Evolutionary conservation across 35 echinoderm and acorn worm species (phyloP), one percentile per base, ranked within the genome.

Genomic region (Lytechinus variegatus): DNA sequence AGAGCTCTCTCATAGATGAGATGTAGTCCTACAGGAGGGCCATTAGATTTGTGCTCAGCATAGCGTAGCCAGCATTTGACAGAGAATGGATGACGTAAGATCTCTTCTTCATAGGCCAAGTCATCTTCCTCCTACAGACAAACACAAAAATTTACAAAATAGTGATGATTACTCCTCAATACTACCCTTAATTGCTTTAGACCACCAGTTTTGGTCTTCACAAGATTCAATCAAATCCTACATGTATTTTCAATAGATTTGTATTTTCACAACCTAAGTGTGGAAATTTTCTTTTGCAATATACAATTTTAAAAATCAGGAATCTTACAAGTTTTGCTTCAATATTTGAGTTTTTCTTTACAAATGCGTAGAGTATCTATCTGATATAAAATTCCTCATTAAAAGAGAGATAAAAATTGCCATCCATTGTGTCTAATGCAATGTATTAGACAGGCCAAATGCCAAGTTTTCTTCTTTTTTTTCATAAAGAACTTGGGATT

Each of bases 11-110:
- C 97, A 97, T 97, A 98, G 44, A 98, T 95, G 6, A 99, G 89
- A 89, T 98, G 97, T 28, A 97, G 51, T 51, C 93, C 66, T 54
- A 90, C 86, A 5, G 95, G 9, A 13, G 97, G 91, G 27, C 98
- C 97, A 53, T 95, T 95, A 87, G 19, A 89, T 96, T 98, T 99
- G 95, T 99, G 98, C 61, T 99, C 98, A 28, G 98, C 94, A 94
- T 98, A 99, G 13, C 98, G 98, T 9, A 96, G 94, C 98, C 98
- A 99, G 54, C 98, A 99, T 55, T 99, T 99, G 52, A 99, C 98
- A 0, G 98, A 95, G 55, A 98, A 99, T 6, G 98, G 97, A 95
- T 99, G 97, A 89, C 98, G 95, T 19, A 99, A 53, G 33, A 99
- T 99, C 94, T 99, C 98, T 86, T 99, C 98, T 61, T 99, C 98